A percentile compares a stretch with the other conserved stretches of the same genome.
These are phyloP conservation scores for Anser cygnoides DNA, from an alignment of 2,113 vertebrate genomes.

Conservation along the genomic window DNA sequence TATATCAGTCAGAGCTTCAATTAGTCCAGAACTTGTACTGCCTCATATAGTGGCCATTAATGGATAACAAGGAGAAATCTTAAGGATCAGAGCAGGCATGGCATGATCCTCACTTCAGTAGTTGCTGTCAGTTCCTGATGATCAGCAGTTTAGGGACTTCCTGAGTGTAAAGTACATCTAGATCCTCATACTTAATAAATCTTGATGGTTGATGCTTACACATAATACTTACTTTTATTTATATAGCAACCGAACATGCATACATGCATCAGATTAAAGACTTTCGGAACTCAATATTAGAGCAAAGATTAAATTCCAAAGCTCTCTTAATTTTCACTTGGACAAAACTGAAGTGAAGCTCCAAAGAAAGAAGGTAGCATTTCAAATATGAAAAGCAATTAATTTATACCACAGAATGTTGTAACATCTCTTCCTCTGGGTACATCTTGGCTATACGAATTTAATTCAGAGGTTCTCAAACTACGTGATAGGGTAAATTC, in stretches of 20 bases:
- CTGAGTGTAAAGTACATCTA: background rate
- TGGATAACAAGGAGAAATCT: constrained; percentile 43
- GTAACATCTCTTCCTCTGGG: background rate
- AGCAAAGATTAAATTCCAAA: constrained; percentile 18
- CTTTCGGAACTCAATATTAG: background rate
- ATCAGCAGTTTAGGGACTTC: constrained; percentile 14
- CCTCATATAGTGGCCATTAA: constrained; percentile 37
- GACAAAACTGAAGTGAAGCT: background rate
- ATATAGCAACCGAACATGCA: background rate
- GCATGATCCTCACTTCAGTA: constrained; percentile 19
- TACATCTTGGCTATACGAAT: background rate
- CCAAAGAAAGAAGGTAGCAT: background rate
- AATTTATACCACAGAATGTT: background rate
- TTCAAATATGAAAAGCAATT: constrained; percentile 16
- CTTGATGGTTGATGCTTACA: constrained; percentile 12
- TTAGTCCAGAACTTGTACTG: constrained; percentile 41
- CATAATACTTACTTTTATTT: background rate
- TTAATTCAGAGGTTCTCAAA: background rate
- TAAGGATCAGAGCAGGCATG: constrained; percentile 8
- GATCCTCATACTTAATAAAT: constrained; percentile 38
- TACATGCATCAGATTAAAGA: background rate
- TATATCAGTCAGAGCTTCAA: constrained; percentile 17
- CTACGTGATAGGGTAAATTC: background rate
- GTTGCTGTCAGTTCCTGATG: background rate
- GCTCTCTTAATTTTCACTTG: background rate